Base-by-base conservation (phyloP, 2,888 invertebrate species). In the Aproaerema taeniolella region DNA sequence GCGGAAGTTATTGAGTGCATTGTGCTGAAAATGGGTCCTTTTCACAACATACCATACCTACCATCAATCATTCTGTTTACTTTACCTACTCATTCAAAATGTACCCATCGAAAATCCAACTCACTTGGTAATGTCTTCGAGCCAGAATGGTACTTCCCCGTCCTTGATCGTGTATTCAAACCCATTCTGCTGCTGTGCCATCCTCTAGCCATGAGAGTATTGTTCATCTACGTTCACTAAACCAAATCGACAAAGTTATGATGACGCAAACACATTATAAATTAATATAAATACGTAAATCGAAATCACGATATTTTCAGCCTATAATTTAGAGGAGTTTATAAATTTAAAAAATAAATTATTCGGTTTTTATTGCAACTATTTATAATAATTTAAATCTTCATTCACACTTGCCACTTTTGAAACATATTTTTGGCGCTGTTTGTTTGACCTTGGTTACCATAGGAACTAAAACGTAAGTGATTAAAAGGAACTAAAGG, bases 361-460 rank as follows among this genome's bases (percentile, higher is more conserved):
- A 58, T 49, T 51, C 50, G 24, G 38, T 38, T 49, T 47, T 45
- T 49, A 47, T 42, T 42, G 29, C 32, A 20, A 45, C 38, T 42
- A 49, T 47, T 56, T 46, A n/a, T n/a, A 53, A 47, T 42, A 46
- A 45, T 50, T 50, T 45, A 44, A 34, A 38, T 43, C 53, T 58
- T 52, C 56, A 58, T 61, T 65, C 59, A 55, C 70, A 82, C 81
- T 80, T 74, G 75, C 63, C 65, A 74, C 72, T 83, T 83, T 83
- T 72, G 75, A 79, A 78, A 72, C 70, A 74, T 72, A 66, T 65
- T 76, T 69, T 78, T 77, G 72, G 64, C 74, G 77, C 73, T 82
- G 79, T 82, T 80, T 85, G 85, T 82, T 86, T 83, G 81, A 79
- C 81, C 81, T 82, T 83, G 81, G 85, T 86, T 67, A 52, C 71